Percentiles rank a stretch among this genome's conserved stretches.
Evolutionary conservation across 2,797 vertebrate genomes (phyloP).

Genomic region (Sebastes reedi): DNA sequence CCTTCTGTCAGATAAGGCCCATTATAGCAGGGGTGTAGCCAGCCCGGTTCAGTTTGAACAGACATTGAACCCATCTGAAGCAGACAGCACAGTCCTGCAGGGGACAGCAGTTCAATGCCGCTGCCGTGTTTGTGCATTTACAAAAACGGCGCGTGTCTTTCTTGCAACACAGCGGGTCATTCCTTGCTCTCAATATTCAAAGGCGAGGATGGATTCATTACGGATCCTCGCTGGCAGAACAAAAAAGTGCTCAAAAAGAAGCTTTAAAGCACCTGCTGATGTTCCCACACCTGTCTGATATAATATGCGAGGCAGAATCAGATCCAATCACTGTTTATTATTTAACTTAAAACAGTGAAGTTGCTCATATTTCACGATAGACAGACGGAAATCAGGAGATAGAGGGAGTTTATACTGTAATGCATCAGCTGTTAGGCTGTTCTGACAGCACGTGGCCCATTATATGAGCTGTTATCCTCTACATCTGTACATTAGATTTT

Average conservation of each 20-base stretch:
- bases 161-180: conserved; percentile 1
- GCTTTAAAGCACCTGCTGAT: neutral
- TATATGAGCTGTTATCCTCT: conserved; percentile 46
- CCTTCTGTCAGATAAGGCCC: conserved; percentile 78
- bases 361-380: conserved; percentile 19
- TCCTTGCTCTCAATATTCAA: conserved; percentile 19
- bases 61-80: conserved; percentile 56
- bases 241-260: neutral
- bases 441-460: conserved; percentile 12
- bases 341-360: conserved; percentile 16
- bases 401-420: neutral
- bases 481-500: conserved; percentile 53
- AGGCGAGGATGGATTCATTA: conserved; percentile 20
- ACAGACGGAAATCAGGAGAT: conserved; percentile 12
- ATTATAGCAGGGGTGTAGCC: conserved; percentile 67
- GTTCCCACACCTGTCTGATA: conserved; percentile 8
- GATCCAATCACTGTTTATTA: conserved; percentile 18
- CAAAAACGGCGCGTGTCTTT: conserved; percentile 19
- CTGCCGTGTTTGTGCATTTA: conserved; percentile 16
- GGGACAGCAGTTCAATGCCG: conserved; percentile 18
- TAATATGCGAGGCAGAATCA: conserved; percentile 9
- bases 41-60: conserved; percentile 57
- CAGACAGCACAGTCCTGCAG: conserved; percentile 52
- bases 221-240: neutral
- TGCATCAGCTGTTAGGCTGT: conserved; percentile 10